Conservation (phyloP, 2,888 invertebrate species). For the Salpingus planirostris region DNA sequence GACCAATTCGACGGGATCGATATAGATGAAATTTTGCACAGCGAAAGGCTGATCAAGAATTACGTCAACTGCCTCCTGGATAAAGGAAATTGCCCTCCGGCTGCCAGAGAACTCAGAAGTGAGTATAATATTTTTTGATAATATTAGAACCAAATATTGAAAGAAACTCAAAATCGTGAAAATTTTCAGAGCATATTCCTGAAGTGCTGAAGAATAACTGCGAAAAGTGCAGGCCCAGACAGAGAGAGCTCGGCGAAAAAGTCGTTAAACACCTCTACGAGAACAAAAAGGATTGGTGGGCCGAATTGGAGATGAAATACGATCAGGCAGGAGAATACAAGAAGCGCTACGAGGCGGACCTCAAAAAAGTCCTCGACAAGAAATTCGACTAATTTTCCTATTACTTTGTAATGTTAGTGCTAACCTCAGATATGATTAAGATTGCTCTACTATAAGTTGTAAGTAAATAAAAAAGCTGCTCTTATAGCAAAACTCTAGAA, state of each 20-base stretch:
- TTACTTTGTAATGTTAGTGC: not conserved
- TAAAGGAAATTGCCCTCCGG: not conserved
- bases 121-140: not conserved
- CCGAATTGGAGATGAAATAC: not conserved
- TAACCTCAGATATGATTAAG: not conserved
- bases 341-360: not conserved
- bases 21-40: not conserved
- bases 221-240: not conserved
- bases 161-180: too few species aligned
- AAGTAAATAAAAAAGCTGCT: too few species aligned
- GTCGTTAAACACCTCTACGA: not conserved
- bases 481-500: too few species aligned
- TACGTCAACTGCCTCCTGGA: slow-evolving; percentile 2
- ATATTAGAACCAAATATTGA: too few species aligned
- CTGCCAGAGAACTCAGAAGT: slow-evolving; percentile 1
- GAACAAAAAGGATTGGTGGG: not conserved
- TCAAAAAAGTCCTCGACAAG: too few species aligned
- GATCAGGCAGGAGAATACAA: not conserved
- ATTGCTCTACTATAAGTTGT: too few species aligned
- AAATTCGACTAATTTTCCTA: too few species aligned
- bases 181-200: too few species aligned
- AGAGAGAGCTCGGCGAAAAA: not conserved
- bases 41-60: not conserved
- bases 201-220: slow-evolving; percentile 1
- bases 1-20: too few species aligned